Conservation (phyloP, 2,113 vertebrate species). For the Colistium nudipinnis region DNA sequence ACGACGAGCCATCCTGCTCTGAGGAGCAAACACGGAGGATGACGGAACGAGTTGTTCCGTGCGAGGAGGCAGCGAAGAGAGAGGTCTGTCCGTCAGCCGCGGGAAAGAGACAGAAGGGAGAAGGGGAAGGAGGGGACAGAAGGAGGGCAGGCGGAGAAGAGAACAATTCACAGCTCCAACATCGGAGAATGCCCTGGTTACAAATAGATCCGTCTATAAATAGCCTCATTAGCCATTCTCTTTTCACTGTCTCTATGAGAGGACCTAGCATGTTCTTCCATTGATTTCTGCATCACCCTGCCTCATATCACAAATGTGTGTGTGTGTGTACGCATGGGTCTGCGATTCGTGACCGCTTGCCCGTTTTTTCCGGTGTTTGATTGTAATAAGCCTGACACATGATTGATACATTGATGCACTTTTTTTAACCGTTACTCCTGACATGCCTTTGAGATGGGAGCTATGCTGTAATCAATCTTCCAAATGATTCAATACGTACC, state of each 20-base stretch:
- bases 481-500: constrained; percentile 46
- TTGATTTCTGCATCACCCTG: constrained; percentile 66
- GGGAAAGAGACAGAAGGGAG: neutral
- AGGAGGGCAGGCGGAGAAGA: constrained; percentile 44
- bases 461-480: constrained; percentile 31
- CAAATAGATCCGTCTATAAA: constrained; percentile 80
- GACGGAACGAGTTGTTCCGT: neutral
- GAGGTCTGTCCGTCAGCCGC: no score
- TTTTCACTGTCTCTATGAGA: constrained; percentile 76
- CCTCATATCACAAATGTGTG: constrained; percentile 45
- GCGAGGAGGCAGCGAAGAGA: no score
- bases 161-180: constrained; percentile 52
- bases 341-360: constrained; percentile 55
- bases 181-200: constrained; percentile 73
- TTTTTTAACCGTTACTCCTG: constrained; percentile 35
- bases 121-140: constrained; percentile 27
- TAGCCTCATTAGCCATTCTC: constrained; percentile 79
- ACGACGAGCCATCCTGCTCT: neutral
- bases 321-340: neutral
- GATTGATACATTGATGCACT: neutral
- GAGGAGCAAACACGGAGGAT: neutral
- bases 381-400: constrained; percentile 21
- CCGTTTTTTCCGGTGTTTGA: constrained; percentile 33
- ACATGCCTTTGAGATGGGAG: constrained; percentile 36
- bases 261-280: constrained; percentile 57